Conservation (phyloP, 2,888 invertebrate species). For the Cabera pusaria region DNA sequence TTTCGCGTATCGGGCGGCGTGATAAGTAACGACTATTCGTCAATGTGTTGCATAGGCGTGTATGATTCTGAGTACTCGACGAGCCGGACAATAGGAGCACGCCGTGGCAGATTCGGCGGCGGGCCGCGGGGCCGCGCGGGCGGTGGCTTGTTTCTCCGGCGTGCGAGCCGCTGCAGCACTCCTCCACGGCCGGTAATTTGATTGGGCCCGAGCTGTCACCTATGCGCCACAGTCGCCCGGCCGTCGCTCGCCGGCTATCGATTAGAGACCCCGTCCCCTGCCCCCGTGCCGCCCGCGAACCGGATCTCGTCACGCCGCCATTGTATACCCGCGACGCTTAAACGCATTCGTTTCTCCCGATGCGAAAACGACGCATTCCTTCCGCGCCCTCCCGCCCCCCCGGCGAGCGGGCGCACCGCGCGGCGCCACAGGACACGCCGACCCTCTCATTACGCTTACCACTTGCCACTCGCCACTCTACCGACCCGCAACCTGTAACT, state of each 20-base stretch:
- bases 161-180: conserved; percentile 73
- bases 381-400: conserved; percentile 75
- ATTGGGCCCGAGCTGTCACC: conserved; percentile 82
- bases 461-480: conserved; percentile 12
- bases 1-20: conserved; percentile 49
- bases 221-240: conserved; percentile 81
- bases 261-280: conserved; percentile 75
- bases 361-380: conserved; percentile 84
- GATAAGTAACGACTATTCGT: conserved; percentile 63
- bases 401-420: conserved; percentile 55
- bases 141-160: conserved; percentile 55
- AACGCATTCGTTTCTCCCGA: conserved; percentile 84
- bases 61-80: conserved; percentile 40
- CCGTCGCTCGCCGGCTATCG: conserved; percentile 83
- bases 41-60: conserved; percentile 58
- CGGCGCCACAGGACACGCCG: conserved; percentile 57
- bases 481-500: conserved; percentile 3
- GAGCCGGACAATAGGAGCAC: conserved; percentile 50
- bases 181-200: conserved; percentile 79
- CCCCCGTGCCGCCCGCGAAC: conserved; percentile 78
- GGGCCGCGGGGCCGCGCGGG: conserved; percentile 43
- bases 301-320: conserved; percentile 84
- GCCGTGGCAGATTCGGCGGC: conserved; percentile 48
- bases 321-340: conserved; percentile 83
- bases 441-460: conserved; percentile 71